phyloP scores from a whole-genome alignment of 2,888 invertebrate genomes.

The Sphaerophoria rueppellii region DNA sequence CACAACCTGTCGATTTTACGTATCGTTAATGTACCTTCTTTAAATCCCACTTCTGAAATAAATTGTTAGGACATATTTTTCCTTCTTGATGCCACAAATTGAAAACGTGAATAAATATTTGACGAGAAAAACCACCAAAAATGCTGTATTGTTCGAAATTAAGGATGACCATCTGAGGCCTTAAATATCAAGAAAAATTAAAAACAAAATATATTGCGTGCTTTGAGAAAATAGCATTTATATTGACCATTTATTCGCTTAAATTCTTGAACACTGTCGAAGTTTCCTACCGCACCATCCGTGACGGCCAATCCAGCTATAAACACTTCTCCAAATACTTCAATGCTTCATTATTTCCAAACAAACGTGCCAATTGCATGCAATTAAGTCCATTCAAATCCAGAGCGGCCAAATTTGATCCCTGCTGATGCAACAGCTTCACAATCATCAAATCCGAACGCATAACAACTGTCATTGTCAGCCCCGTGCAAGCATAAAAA shows the following conservation, averaged over 20 bases:
- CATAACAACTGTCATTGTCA: slow-evolving; percentile 77
- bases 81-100: too few species aligned
- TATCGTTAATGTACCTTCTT: too few species aligned
- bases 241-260: too few species aligned
- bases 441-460: slow-evolving; percentile 77
- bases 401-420: slow-evolving; percentile 76
- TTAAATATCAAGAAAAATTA: too few species aligned
- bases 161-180: too few species aligned
- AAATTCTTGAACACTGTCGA: neutral
- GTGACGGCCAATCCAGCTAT: neutral
- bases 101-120: too few species aligned
- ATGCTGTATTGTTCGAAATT: too few species aligned
- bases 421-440: slow-evolving; percentile 78
- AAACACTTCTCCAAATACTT: slow-evolving; percentile 77
- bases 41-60: too few species aligned
- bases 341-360: slow-evolving; percentile 75
- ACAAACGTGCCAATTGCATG: slow-evolving; percentile 78
- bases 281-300: neutral
- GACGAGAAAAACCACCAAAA: too few species aligned
- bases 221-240: neutral
- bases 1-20: too few species aligned
- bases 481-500: neutral
- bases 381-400: slow-evolving; percentile 78
- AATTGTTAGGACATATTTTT: too few species aligned
- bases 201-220: too few species aligned